These are phyloP conservation scores for Clarias macrocephalus DNA, from an alignment of 2,113 vertebrate species.

Conservation along the genomic window DNA sequence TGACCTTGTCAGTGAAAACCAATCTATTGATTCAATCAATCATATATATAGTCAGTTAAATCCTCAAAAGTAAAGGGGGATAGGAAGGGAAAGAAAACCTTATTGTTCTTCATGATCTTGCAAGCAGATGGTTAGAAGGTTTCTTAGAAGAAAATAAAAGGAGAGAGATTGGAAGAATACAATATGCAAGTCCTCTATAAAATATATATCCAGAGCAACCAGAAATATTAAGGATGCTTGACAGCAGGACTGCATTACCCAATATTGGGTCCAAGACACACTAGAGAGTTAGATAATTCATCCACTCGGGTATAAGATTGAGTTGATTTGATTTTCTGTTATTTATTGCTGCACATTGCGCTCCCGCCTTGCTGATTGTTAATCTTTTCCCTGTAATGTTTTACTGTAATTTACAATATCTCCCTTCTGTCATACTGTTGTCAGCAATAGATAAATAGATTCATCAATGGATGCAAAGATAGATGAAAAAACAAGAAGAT, in stretches of 20 bases:
- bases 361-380: conserved; percentile 50
- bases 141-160: background rate
- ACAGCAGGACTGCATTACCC: conserved; percentile 69
- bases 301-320: conserved; percentile 58
- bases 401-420: conserved; percentile 54
- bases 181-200: conserved; percentile 64
- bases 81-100: background rate
- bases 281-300: conserved; percentile 65
- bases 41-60: background rate
- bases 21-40: no score
- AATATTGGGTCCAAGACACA: conserved; percentile 68
- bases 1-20: no score
- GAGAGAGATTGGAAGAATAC: conserved; percentile 15
- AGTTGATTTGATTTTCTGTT: conserved; percentile 58
- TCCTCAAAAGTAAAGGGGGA: background rate
- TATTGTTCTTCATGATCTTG: background rate
- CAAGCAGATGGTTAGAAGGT: background rate
- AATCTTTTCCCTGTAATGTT: conserved; percentile 58
- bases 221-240: conserved; percentile 69
- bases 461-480: background rate
- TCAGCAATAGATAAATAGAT: conserved; percentile 9
- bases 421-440: conserved; percentile 2
- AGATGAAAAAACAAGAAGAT: background rate
- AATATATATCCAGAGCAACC: conserved; percentile 64
- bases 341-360: conserved; percentile 58